Conservation (phyloP, 1,140 invertebrate genomes). For the Eumaeus atala region DNA sequence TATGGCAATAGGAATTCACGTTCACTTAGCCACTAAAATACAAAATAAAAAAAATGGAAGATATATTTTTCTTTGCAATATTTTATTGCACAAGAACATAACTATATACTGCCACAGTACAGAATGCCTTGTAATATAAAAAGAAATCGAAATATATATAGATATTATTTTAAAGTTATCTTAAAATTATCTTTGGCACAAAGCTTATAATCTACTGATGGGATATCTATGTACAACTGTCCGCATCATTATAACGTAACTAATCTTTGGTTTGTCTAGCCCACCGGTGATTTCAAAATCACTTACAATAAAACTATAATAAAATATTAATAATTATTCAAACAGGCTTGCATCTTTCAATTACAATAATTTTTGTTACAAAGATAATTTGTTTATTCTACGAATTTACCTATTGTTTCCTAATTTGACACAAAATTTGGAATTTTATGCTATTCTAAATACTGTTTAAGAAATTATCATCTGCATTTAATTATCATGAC, state of each 20-base stretch:
- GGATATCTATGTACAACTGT: conserved; percentile 55
- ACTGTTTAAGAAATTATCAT: conserved; percentile 1
- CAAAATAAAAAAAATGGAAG: conserved; percentile 38
- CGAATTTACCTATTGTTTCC: conserved; percentile 6
- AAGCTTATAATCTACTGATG: conserved; percentile 52
- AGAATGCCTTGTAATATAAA: conserved; percentile 52
- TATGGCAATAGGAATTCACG: conserved; percentile 71
- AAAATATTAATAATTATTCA: conserved; percentile 53
- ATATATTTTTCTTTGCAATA: conserved; percentile 55
- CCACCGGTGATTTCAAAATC: conserved; percentile 54
- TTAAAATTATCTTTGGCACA: conserved; percentile 62
- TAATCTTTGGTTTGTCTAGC: conserved; percentile 72
- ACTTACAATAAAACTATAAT: conserved; percentile 55
- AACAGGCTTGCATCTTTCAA: conserved; percentile 43
- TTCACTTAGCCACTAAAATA: conserved; percentile 36
- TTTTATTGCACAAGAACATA: conserved; percentile 49
- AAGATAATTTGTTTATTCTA: conserved; percentile 8
- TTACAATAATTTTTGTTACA: conserved; percentile 22
- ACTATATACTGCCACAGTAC: conserved; percentile 57
- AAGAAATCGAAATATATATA: conserved; percentile 41
- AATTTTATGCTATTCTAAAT: conserved; percentile 4
- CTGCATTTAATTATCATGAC: background rate
- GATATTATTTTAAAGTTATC: conserved; percentile 43
- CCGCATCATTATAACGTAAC: conserved; percentile 48
- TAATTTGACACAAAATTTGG: conserved; percentile 6